Base-by-base conservation (phyloP, 2,797 vertebrate species). In the Chloroceryle amazona region DNA sequence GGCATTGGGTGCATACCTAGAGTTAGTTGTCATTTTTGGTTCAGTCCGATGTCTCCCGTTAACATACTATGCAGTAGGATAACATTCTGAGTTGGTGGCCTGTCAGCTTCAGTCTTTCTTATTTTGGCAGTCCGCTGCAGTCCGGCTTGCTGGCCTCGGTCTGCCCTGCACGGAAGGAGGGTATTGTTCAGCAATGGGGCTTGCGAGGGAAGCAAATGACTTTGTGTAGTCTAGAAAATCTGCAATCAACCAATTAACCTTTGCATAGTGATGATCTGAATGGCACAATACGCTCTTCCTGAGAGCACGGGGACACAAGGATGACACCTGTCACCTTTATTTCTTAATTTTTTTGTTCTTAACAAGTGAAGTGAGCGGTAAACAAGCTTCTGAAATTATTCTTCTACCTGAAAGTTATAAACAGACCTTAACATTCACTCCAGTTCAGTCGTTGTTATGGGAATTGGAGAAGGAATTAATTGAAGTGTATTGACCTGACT, bases 391-490 rank as follows among this genome's bases (percentile, higher is more conserved):
- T 42, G 63, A 93, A 96, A 92, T 94, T 57, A 54, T 42, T 57
- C 25, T 94, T 11, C 29, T 74, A 81, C 61, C 83, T 93, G 23
- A 67, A 84, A 91, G 70, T 67, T 90, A 93, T 85, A 46, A 22
- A 78, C 72, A 80, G 57, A 82, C 61, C 51, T 61, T 84, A 20
- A 70, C 15, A 19, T 51, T 91, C 55, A 51, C 35, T 90, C 28
- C 68, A 88, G 46, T 81, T 94, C 39, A 26, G 19, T 81, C 83
- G 49, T 80, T 79, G 70, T 79, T 90, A 57, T 4, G 72, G 86
- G 93, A 96, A 73, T 73, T 73, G 91, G 33, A 63, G 57, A 85
- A 65, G 31, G 35, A 95, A 84, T 81, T 93, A 95, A 90, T 57
- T 90, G 84, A 91, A 86, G 57, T 88, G 55, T 72, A 87, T 1